Conservation (phyloP, 2,113 vertebrate species). For the Zeus faber region DNA sequence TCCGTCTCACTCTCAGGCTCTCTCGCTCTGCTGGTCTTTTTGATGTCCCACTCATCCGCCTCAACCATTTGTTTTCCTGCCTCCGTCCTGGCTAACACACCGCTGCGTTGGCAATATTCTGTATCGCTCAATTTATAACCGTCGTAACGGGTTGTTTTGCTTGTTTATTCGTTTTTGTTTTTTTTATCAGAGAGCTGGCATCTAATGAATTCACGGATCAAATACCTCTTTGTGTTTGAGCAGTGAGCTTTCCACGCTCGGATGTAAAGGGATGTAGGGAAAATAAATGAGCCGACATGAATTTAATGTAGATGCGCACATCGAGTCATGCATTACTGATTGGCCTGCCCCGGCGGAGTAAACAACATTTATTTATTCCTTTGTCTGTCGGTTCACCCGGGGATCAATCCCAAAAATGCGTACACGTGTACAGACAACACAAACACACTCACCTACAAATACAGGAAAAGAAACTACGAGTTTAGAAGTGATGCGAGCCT, state of each 20-base stretch:
- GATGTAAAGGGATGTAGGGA: background rate
- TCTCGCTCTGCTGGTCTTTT: too few species aligned
- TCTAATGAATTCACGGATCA: background rate
- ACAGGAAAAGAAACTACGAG: too few species aligned
- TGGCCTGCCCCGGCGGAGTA: background rate
- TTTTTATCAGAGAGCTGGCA: background rate
- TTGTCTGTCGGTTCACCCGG: background rate
- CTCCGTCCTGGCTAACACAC: too few species aligned
- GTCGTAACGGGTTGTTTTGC: background rate
- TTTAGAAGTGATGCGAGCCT: too few species aligned
- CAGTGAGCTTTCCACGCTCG: background rate
- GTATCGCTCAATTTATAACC: too few species aligned
- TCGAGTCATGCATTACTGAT: conserved; percentile 8
- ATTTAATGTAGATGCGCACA: background rate
- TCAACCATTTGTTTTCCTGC: too few species aligned
- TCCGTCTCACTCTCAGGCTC: too few species aligned
- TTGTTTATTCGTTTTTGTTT: too few species aligned
- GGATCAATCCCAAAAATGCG: background rate
- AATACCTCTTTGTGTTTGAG: background rate
- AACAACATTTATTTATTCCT: background rate
- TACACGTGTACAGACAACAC: background rate
- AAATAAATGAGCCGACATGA: conserved; percentile 1
- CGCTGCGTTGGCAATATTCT: too few species aligned
- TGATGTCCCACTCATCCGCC: too few species aligned
- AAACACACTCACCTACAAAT: too few species aligned